Evolutionary conservation across 2,888 invertebrate genomes (phyloP), one percentile per base, ranked within the genome.

Genomic region (Stictocephala bisonia): DNA sequence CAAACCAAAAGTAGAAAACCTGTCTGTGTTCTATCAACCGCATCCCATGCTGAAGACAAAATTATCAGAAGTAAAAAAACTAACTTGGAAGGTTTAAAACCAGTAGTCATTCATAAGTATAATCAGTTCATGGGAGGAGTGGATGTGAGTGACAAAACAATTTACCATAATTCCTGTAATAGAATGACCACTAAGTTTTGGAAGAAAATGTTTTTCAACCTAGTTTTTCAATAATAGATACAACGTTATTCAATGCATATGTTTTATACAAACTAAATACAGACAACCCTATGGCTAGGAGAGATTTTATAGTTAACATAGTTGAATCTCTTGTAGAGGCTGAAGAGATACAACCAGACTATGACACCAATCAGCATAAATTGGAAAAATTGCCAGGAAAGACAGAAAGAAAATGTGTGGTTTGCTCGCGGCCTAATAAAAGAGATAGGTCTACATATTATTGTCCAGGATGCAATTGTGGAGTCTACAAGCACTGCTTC

Each of bases 201-300:
- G 69, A 53, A 69, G 29, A 69, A 69, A 53, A 50, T 69, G 11
- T 20, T 69, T 29, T n/a, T n/a, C n/a, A n/a, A n/a, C n/a, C n/a
- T n/a, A n/a, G n/a, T n/a, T n/a, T n/a, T n/a, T n/a, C n/a, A n/a
- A n/a, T n/a, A 7, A 53, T 31, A 22, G 69, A 53, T 20, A 29
- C 53, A 13, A 15, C 20, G 20, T 6, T 69, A 24, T 69, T 40
- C 31, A 69, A 69, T 26, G 31, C 40, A 4, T 69, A 31, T n/a
- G 29, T 51, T 0, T n/a, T 69, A 0, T 53, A 69, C 26, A n/a
- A 2, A 24, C 9, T 11, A 22, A 69, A 69, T 20, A 53, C 69
- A 27, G 53, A 69, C 29, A 51, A 50, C 20, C 69, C 69, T 35
- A 35, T 31, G 11, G 2, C 1, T 1, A 51, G 53, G 7, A 35